Evolutionary conservation across 2,113 vertebrate genomes (phyloP).

Genomic region (Anguilla japonica): DNA sequence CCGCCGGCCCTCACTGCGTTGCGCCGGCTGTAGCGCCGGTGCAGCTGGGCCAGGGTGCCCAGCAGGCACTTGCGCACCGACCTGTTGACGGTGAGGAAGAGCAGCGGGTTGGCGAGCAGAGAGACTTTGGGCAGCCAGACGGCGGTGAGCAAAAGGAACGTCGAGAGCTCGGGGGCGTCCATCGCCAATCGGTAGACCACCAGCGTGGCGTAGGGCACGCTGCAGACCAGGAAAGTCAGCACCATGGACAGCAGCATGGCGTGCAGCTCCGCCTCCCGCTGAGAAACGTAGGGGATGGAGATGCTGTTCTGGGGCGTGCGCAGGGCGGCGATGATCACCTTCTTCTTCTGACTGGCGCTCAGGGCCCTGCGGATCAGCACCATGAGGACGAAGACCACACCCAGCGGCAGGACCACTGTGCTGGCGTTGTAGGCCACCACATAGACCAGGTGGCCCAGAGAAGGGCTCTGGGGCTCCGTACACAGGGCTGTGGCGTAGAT

Average conservation of each 20-base stretch:
- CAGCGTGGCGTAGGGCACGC: constrained; percentile 83
- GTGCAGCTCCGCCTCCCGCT: constrained; percentile 92
- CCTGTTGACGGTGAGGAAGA: constrained; percentile 91
- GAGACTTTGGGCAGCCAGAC: constrained; percentile 96
- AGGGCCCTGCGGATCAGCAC: constrained; percentile 90
- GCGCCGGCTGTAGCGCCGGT: constrained; percentile 87
- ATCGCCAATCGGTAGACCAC: constrained; percentile 84
- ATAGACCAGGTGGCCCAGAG: constrained; percentile 84
- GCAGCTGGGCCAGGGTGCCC: constrained; percentile 81
- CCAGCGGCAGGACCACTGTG: constrained; percentile 87
- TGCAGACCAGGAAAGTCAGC: constrained; percentile 85
- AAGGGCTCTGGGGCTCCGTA: constrained; percentile 77
- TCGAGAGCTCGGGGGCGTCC: constrained; percentile 71
- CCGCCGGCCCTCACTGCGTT: constrained; percentile 70
- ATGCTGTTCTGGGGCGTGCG: constrained; percentile 93
- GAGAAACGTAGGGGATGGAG: constrained; percentile 96
- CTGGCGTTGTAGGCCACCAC: constrained; percentile 87
- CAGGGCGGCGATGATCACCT: constrained; percentile 93
- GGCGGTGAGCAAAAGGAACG: constrained; percentile 86
- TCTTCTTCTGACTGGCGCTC: constrained; percentile 97
- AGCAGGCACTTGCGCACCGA: constrained; percentile 86
- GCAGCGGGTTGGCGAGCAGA: constrained; percentile 87
- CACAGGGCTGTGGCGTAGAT: constrained; percentile 91
- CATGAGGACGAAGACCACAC: constrained; percentile 87
- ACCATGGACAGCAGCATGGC: constrained; percentile 89